Evolutionary conservation across 2,113 vertebrate genomes (phyloP), one percentile per base, ranked within the genome.

Genomic region (Callorhinus ursinus): DNA sequence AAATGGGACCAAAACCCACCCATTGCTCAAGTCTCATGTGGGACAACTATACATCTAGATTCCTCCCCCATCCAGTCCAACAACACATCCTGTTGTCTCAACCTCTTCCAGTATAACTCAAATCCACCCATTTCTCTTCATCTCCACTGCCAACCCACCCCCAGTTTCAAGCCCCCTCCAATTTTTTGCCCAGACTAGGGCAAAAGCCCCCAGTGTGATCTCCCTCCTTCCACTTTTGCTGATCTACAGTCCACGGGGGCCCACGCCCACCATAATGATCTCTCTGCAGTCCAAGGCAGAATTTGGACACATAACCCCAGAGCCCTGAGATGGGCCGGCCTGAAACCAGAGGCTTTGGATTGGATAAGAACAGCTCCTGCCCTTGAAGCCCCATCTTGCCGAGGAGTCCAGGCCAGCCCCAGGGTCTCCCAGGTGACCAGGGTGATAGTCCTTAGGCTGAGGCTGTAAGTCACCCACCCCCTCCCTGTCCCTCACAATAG

Each of bases 261-360:
- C 36, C 12, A 3, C 1, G 16, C 21, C 15, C 24, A 39, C 42
- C 67, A 86, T 2, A 39, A 28, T 0, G 0, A 8, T 42, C 33
- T 80, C 86, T 84, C 12, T 39, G 76, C 31, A 71, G 76, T 42
- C n/a, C 24, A 18, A 63, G 59, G 82, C 49, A 86, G 39, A 76
- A 53, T 55, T 71, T 79, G 33, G 16, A 42, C 4, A 4, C 80
- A 36, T 19, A 1, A 0, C 22, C 24, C 82, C 77, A 21, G 10
- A 59, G 21, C 19, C 81, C 63, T 12, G 4, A 19, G 15, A 22
- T 31, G 15, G 67, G 69, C 51, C 9, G 0, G 24, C 28, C 67
- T 24, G 42, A 86, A 31, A 42, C 83, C 31, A 22, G 31, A 46
- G 39, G 12, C 18, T 18, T 26, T 33, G 2, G 46, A 63, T 19